These are phyloP conservation scores for Autographa gamma DNA, from an alignment of 2,888 invertebrate genomes.

Conservation along the genomic window DNA sequence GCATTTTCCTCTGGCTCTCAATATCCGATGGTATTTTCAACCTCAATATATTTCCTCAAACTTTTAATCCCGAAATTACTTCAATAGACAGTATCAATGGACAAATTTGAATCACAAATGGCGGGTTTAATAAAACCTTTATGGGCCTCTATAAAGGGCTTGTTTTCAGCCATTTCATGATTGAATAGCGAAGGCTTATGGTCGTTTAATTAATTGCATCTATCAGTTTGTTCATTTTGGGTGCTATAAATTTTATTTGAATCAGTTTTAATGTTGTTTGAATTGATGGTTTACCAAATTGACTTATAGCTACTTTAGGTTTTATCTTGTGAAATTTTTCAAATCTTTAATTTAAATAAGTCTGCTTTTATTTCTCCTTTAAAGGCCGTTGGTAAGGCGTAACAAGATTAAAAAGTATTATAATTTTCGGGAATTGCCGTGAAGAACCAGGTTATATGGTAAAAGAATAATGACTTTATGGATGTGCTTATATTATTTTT, in stretches of 20 bases:
- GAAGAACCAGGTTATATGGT: no score
- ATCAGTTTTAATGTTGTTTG: slow-evolving; percentile 18
- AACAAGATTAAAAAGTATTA: no score
- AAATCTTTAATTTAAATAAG: not conserved
- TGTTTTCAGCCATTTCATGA: slow-evolving; percentile 52
- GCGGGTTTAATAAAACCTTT: slow-evolving; percentile 57
- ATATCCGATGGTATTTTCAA: slow-evolving; percentile 7
- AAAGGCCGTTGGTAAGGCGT: no score
- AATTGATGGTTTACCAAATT: slow-evolving; percentile 8
- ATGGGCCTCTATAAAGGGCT: slow-evolving; percentile 51
- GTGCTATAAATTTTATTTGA: slow-evolving; percentile 24
- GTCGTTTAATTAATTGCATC: slow-evolving; percentile 58
- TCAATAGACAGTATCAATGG: slow-evolving; percentile 42
- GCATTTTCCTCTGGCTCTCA: not conserved
- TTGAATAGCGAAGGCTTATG: slow-evolving; percentile 56
- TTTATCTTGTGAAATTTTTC: not conserved
- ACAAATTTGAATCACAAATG: slow-evolving; percentile 62
- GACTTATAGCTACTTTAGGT: not conserved
- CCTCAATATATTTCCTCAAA: slow-evolving; percentile 24
- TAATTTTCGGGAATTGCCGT: no score
- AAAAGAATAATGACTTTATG: no score
- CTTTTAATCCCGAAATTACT: slow-evolving; percentile 47
- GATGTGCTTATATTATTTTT: no score
- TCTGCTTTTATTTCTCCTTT: no score
- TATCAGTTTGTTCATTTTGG: slow-evolving; percentile 27